phyloP scores from a whole-genome alignment of 1,140 invertebrate species.

The Bombus fervidus region DNA sequence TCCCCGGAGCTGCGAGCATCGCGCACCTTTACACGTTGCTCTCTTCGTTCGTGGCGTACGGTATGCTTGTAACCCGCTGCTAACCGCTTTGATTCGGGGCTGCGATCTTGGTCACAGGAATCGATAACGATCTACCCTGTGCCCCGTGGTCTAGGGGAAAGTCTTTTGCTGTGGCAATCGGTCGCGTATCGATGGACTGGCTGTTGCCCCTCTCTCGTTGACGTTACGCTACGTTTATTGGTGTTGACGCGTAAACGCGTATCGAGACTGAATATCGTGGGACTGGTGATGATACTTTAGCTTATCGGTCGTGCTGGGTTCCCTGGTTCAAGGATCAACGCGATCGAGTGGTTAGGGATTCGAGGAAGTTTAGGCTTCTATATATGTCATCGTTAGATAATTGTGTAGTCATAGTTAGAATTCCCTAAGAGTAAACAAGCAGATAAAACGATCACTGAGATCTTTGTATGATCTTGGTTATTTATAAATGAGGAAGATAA shows the following conservation, averaged over 20 bases:
- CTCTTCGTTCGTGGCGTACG: background rate
- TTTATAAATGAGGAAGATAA: no score
- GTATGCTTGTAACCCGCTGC: slow-evolving; percentile 27
- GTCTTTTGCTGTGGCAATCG: background rate
- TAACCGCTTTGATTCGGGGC: slow-evolving; percentile 50
- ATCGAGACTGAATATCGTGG: slow-evolving; percentile 39
- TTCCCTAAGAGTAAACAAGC: no score
- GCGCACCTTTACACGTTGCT: slow-evolving; percentile 43
- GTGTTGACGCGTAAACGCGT: slow-evolving; percentile 37
- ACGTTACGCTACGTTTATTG: slow-evolving; percentile 32
- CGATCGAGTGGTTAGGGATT: background rate
- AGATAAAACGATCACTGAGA: no score
- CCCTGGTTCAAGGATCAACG: background rate
- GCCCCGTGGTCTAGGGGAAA: background rate
- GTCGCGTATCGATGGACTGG: slow-evolving; percentile 28
- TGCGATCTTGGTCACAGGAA: slow-evolving; percentile 23
- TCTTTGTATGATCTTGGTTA: no score
- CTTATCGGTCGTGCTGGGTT: slow-evolving; percentile 1
- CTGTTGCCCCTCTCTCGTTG: background rate
- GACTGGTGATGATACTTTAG: slow-evolving; percentile 15
- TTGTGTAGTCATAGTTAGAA: background rate
- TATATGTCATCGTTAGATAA: background rate
- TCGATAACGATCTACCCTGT: slow-evolving; percentile 35
- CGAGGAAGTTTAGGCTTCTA: background rate
- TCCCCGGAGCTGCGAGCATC: slow-evolving; percentile 17